These are phyloP conservation scores for Scylla paramamosain DNA, from an alignment of 1,140 invertebrate genomes.

Conservation along the genomic window DNA sequence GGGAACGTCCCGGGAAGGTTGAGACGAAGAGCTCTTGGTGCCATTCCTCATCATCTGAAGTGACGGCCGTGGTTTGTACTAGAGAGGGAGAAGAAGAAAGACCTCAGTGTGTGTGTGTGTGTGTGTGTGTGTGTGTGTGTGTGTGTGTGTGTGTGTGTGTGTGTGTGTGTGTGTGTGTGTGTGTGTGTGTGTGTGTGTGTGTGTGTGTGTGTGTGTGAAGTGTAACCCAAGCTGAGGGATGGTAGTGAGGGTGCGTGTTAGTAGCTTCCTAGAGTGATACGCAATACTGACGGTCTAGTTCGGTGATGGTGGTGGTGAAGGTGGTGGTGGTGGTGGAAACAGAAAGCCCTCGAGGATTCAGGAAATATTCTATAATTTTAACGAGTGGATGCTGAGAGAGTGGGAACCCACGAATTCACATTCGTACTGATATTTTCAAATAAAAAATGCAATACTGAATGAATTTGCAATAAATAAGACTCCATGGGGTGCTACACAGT, in stretches of 20 bases:
- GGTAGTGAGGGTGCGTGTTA: background rate
- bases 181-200: background rate
- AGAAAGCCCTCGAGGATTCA: too few species aligned
- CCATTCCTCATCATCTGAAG: constrained; percentile 72
- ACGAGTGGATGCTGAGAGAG: too few species aligned
- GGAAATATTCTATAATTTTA: too few species aligned
- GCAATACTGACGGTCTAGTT: background rate
- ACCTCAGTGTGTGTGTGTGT: background rate
- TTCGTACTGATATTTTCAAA: too few species aligned
- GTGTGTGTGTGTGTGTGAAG: background rate
- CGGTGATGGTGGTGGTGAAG: too few species aligned
- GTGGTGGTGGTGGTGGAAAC: too few species aligned
- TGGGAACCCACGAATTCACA: too few species aligned
- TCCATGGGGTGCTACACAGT: too few species aligned
- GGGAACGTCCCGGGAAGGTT: constrained; percentile 61
- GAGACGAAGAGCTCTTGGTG: constrained; percentile 68
- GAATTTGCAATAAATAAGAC: too few species aligned
- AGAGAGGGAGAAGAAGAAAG: background rate
- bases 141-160: constrained; percentile 7
- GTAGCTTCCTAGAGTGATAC: background rate
- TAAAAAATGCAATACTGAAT: too few species aligned
- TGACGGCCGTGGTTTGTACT: constrained; percentile 73
- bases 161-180: background rate
- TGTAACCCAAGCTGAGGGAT: too few species aligned
- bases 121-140: constrained; percentile 20